Base-by-base conservation (phyloP, 1,140 invertebrate species). In the Bombus affinis region DNA sequence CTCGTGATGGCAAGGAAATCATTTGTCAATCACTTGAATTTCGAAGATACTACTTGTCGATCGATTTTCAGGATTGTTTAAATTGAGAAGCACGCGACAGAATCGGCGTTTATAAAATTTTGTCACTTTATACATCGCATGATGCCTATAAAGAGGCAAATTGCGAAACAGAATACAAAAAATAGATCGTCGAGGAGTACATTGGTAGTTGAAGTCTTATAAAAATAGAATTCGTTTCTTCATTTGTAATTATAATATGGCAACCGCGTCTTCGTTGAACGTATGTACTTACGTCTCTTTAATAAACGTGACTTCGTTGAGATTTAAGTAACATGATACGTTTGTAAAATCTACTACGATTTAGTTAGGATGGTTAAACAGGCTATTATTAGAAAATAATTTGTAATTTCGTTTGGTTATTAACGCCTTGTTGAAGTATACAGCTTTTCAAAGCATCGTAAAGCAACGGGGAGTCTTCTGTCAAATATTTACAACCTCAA, bases 401-500 rank as follows among this genome's bases (percentile, higher is more conserved):
- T 68, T 32, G 25, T 15, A 75, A 74, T 12, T n/a, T 12, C 22
- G 9, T 57, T 42, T 37, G n/a, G 37, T 12, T 22, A 44, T 32
- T 18, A 25, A 15, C 8, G 4, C 22, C 10, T 35, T 66, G 32
- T 66, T 0, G 22, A 8, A 53, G 47, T 12, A 4, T 44, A 37
- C 15, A 12, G 1, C 22, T 71, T 71, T 32, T 39, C 10, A 42
- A 57, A 66, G 35, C 35, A 5, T 37, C 13, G 8, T 74, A 85
- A 85, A 85, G 44, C 39, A 39, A 0, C 35, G 35, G 10, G 18
- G 35, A 35, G 35, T 9, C 44, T 18, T 35, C 3, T 32, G 59
- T 15, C 70, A 10, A 81, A 32, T 59, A 35, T 73, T 85, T 85
- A 80, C 59, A 79, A 42, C 35, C 35, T 8, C n/a, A 22, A 68